Conservation (phyloP, 2,888 invertebrate species). For the Dynastes grantii region DNA sequence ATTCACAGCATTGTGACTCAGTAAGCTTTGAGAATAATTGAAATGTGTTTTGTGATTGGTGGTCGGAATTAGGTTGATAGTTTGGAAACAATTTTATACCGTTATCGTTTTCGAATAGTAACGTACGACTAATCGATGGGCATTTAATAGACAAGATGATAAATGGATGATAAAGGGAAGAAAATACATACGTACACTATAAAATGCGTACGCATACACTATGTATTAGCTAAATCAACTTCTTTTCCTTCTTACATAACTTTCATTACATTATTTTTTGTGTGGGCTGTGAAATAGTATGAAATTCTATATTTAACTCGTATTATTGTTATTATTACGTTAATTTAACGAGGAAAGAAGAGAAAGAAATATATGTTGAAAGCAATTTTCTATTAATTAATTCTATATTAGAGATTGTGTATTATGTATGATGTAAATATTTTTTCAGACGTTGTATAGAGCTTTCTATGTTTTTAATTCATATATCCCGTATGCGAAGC, state of each 20-base stretch:
- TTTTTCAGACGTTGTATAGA: constrained; percentile 38
- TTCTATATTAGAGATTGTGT: constrained; percentile 9
- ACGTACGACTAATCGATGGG: constrained; percentile 10
- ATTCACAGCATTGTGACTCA: no score
- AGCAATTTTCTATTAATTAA: constrained; percentile 10
- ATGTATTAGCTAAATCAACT: not conserved
- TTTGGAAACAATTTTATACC: constrained; percentile 30
- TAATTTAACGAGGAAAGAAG: not conserved
- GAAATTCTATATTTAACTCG: constrained; percentile 40
- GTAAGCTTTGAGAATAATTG: no score
- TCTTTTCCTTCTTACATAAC: not conserved
- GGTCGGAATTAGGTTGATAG: constrained; percentile 9
- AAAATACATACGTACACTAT: not conserved
- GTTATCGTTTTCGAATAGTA: constrained; percentile 15
- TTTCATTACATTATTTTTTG: constrained; percentile 32
- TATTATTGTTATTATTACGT: constrained; percentile 35
- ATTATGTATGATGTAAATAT: constrained; percentile 35
- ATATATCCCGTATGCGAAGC: not conserved
- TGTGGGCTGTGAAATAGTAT: constrained; percentile 50
- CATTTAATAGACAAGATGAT: constrained; percentile 18
- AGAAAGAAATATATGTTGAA: constrained; percentile 10
- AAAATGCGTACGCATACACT: not conserved
- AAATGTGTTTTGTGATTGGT: no score
- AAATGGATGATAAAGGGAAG: not conserved
- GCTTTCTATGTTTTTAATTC: constrained; percentile 24